A percentile compares a stretch with the other conserved stretches of the same genome.
These are phyloP conservation scores for Scomber japonicus DNA, from an alignment of 2,113 vertebrate species.

Conservation along the genomic window DNA sequence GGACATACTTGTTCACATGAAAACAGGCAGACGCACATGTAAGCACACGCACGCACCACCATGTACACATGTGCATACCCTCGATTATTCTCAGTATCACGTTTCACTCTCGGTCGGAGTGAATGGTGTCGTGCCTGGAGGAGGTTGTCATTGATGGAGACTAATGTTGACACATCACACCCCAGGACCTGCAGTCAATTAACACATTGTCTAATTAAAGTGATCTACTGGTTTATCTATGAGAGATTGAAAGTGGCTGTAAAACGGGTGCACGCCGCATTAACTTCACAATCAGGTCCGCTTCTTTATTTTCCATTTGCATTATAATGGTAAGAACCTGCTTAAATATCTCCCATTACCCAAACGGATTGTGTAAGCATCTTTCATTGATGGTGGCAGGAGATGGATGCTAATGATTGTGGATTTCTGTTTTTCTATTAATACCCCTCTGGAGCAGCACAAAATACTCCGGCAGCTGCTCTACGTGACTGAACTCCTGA, in stretches of 20 bases:
- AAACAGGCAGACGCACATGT: not conserved
- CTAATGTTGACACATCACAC: conserved; percentile 81
- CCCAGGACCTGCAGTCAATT: conserved; percentile 81
- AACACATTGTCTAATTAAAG: conserved; percentile 87
- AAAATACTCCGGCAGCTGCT: conserved; percentile 2
- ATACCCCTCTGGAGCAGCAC: conserved; percentile 21
- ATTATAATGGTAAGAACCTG: conserved; percentile 76
- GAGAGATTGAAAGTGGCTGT: conserved; percentile 69
- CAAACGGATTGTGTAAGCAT: conserved; percentile 63
- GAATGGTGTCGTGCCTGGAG: conserved; percentile 48
- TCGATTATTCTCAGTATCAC: conserved; percentile 50
- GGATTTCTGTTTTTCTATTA: conserved; percentile 41
- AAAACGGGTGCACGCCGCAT: conserved; percentile 74
- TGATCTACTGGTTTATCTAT: conserved; percentile 79
- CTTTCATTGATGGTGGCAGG: conserved; percentile 34
- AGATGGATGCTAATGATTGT: conserved; percentile 34
- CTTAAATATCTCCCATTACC: conserved; percentile 67
- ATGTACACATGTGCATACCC: not conserved
- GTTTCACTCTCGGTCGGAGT: conserved; percentile 33
- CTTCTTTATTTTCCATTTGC: conserved; percentile 75
- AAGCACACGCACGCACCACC: not conserved
- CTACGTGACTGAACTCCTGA: conserved; percentile 47
- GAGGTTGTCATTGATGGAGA: conserved; percentile 73
- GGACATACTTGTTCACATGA: not conserved
- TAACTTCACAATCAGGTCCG: conserved; percentile 76